These are phyloP conservation scores for Ectropis grisescens DNA, from an alignment of 1,140 invertebrate species.

Conservation along the genomic window DNA sequence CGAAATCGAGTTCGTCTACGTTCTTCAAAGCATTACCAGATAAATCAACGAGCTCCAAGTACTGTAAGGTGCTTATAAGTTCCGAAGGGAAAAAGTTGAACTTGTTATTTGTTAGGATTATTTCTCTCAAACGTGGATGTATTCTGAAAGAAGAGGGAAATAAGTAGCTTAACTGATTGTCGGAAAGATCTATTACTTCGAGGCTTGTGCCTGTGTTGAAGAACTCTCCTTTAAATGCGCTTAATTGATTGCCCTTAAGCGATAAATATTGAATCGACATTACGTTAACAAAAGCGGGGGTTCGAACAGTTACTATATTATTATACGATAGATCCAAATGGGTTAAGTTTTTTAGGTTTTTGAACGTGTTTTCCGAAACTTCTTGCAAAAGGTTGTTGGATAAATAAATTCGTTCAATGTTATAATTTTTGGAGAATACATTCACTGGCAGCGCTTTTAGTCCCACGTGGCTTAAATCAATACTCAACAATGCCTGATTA, in stretches of 20 bases:
- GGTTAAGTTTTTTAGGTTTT: constrained; percentile 80
- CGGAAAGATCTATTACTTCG: constrained; percentile 79
- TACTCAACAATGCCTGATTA: constrained; percentile 71
- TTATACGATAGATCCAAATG: constrained; percentile 82
- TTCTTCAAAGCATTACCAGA: constrained; percentile 81
- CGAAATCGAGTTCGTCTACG: constrained; percentile 87
- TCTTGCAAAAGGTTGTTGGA: constrained; percentile 78
- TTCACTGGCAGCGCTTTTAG: constrained; percentile 79
- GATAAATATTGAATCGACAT: constrained; percentile 79
- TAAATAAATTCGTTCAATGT: constrained; percentile 76
- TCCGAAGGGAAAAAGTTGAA: constrained; percentile 88
- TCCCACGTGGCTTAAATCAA: constrained; percentile 82
- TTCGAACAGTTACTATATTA: constrained; percentile 81
- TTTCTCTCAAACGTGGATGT: constrained; percentile 78
- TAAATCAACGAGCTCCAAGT: constrained; percentile 81
- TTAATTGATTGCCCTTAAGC: constrained; percentile 79
- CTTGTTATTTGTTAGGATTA: constrained; percentile 80
- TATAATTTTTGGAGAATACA: constrained; percentile 76
- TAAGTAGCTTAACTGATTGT: constrained; percentile 83
- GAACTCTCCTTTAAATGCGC: constrained; percentile 84
- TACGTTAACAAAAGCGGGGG: constrained; percentile 75
- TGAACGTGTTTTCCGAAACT: constrained; percentile 79
- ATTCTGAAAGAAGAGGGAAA: constrained; percentile 87
- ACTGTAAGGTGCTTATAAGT: constrained; percentile 80
- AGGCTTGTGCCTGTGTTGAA: constrained; percentile 80